Conservation (phyloP, 2,797 vertebrate genomes). For the Typhlichthys eigenmanni region DNA sequence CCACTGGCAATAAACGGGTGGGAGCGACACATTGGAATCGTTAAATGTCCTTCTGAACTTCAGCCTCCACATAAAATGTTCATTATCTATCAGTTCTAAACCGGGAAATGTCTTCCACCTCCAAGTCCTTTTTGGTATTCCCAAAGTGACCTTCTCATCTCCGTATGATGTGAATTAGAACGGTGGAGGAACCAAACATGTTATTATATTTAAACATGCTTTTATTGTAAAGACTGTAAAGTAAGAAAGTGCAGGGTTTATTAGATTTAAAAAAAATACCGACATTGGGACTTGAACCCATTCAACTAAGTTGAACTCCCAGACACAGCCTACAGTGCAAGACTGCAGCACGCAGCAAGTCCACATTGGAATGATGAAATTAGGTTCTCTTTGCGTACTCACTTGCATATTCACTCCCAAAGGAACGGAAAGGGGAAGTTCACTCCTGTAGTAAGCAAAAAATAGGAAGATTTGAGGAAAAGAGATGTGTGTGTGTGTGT, state of each 20-base stretch:
- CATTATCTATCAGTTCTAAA: conserved; percentile 49
- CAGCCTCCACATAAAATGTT: conserved; percentile 43
- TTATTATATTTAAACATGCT: too few species aligned
- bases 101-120: conserved; percentile 39
- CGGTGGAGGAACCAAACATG: too few species aligned
- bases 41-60: conserved; percentile 37
- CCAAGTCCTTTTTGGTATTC: conserved; percentile 34
- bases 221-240: not conserved
- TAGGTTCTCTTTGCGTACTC: too few species aligned
- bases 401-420: too few species aligned
- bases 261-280: not conserved
- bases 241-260: not conserved
- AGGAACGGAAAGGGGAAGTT: too few species aligned
- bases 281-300: not conserved
- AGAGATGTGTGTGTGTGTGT: conserved; percentile 35
- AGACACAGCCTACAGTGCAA: not conserved
- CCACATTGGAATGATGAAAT: too few species aligned
- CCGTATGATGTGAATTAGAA: too few species aligned
- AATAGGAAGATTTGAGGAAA: conserved; percentile 52
- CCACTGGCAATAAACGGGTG: conserved; percentile 35
- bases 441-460: conserved; percentile 33
- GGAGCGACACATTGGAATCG: conserved; percentile 32
- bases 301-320: not conserved
- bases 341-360: not conserved
- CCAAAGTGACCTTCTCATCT: conserved; percentile 48